Evolutionary conservation across 1,140 invertebrate species (phyloP).

Genomic region (Meteorus sp.): DNA sequence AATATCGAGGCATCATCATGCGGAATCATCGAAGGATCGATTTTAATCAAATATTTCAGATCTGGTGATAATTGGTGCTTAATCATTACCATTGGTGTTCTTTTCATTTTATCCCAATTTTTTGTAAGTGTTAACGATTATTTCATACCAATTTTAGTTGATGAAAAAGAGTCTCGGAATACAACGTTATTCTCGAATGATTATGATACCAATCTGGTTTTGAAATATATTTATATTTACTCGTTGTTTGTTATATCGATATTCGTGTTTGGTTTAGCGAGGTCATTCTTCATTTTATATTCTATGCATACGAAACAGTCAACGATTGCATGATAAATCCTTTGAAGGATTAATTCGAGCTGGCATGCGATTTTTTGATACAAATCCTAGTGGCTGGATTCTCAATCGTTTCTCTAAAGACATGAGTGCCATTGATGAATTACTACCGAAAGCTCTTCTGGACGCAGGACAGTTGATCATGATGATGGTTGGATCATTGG

Average conservation of each 20-base stretch:
- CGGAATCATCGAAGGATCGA: slow-evolving; percentile 64
- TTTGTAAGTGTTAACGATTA: slow-evolving; percentile 68
- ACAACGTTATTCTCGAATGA: background rate
- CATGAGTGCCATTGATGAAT: slow-evolving; percentile 79
- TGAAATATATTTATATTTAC: slow-evolving; percentile 57
- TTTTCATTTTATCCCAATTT: slow-evolving; percentile 65
- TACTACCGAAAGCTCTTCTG: slow-evolving; percentile 71
- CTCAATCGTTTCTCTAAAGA: slow-evolving; percentile 75
- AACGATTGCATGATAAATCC: slow-evolving; percentile 67
- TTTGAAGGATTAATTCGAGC: slow-evolving; percentile 62
- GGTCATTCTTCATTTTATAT: slow-evolving; percentile 64
- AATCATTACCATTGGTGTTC: slow-evolving; percentile 56
- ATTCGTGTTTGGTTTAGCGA: slow-evolving; percentile 50
- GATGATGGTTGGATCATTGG: slow-evolving; percentile 62
- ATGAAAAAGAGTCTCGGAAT: slow-evolving; percentile 39
- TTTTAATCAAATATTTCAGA: slow-evolving; percentile 68
- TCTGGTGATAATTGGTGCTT: slow-evolving; percentile 62
- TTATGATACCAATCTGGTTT: slow-evolving; percentile 26
- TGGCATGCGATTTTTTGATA: slow-evolving; percentile 75
- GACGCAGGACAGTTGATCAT: slow-evolving; percentile 73
- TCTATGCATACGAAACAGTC: slow-evolving; percentile 65
- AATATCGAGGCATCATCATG: slow-evolving; percentile 63
- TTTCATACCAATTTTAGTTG: slow-evolving; percentile 69
- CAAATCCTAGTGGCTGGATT: slow-evolving; percentile 70
- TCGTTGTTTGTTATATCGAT: slow-evolving; percentile 51